Evolutionary conservation across 2,113 vertebrate species (phyloP).

Genomic region (Melanocharis versteri): DNA sequence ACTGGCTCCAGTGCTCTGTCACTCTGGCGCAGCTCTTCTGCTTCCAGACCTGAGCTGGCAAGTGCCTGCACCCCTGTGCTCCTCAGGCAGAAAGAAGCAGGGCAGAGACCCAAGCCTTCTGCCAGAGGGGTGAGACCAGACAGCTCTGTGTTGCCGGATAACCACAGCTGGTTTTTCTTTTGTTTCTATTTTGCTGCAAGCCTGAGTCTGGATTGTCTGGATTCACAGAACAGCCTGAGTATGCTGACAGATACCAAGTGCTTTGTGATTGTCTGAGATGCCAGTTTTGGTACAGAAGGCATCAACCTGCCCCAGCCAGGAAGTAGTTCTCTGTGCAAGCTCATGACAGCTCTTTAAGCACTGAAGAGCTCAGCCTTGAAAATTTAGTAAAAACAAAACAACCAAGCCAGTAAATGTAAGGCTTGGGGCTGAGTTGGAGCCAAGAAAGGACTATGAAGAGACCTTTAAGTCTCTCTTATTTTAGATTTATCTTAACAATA

Average conservation of each 20-base stretch:
- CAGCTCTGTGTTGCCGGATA: not conserved
- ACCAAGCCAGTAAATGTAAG: not conserved
- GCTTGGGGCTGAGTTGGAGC: not conserved
- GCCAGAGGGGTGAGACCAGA: not conserved
- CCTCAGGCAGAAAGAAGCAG: not conserved
- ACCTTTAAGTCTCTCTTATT: not conserved
- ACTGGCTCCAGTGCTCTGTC: not conserved
- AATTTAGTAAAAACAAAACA: not conserved
- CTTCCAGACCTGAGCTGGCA: not conserved
- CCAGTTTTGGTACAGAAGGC: not conserved
- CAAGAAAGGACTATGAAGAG: not conserved
- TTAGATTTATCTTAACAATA: not conserved
- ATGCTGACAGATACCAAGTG: not conserved
- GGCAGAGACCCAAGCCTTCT: not conserved
- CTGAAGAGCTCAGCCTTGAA: not conserved
- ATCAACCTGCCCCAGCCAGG: not conserved
- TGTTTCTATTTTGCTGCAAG: not conserved
- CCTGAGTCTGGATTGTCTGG: not conserved
- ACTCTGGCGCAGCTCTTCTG: not conserved
- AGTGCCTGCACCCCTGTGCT: not conserved
- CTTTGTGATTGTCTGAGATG: not conserved
- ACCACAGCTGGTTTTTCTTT: not conserved
- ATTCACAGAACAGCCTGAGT: not conserved
- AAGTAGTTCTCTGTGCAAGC: not conserved
- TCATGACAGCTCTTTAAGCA: not conserved